phyloP scores from a whole-genome alignment of 1,140 invertebrate genomes.

The Eulimnadia texana region DNA sequence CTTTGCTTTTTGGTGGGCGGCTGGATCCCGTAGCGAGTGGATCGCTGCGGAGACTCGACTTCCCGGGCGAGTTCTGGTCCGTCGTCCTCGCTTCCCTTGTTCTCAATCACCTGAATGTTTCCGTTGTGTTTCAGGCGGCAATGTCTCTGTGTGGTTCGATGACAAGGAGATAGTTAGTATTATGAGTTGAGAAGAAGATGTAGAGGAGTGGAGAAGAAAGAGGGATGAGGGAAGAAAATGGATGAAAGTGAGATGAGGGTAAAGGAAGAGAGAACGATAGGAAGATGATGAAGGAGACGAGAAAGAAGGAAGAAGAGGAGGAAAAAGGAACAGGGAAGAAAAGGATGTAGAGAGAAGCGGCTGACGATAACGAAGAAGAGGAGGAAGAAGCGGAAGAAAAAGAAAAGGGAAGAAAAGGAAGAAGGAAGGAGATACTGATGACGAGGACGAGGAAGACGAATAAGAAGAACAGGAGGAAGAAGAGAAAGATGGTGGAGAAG shows the following conservation, averaged over 20 bases:
- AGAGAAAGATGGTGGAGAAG: too few relatives aligned
- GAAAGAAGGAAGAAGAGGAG: too few relatives aligned
- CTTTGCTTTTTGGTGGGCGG: not conserved
- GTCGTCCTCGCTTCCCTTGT: constrained; percentile 15
- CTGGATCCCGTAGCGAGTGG: not conserved
- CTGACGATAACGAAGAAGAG: too few relatives aligned
- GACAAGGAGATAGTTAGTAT: too few relatives aligned
- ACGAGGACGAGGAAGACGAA: not conserved
- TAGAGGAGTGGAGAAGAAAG: too few relatives aligned
- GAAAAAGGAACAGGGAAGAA: too few relatives aligned
- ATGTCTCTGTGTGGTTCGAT: constrained; percentile 41
- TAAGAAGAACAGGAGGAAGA: too few relatives aligned
- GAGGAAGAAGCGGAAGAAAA: too few relatives aligned
- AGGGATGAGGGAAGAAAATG: too few relatives aligned
- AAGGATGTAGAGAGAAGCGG: not conserved
- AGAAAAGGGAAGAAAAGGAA: too few relatives aligned
- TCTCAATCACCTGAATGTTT: constrained; percentile 43
- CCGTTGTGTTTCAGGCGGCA: constrained; percentile 55
- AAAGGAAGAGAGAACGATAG: not conserved
- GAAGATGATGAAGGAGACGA: too few relatives aligned
- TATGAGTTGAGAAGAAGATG: too few relatives aligned
- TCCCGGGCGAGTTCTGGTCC: constrained; percentile 14
- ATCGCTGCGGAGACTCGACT: not conserved
- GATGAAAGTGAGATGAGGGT: not conserved
- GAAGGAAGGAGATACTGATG: not conserved